Evolutionary conservation across 2,888 invertebrate species (phyloP).

Genomic region (Spisula solida): DNA sequence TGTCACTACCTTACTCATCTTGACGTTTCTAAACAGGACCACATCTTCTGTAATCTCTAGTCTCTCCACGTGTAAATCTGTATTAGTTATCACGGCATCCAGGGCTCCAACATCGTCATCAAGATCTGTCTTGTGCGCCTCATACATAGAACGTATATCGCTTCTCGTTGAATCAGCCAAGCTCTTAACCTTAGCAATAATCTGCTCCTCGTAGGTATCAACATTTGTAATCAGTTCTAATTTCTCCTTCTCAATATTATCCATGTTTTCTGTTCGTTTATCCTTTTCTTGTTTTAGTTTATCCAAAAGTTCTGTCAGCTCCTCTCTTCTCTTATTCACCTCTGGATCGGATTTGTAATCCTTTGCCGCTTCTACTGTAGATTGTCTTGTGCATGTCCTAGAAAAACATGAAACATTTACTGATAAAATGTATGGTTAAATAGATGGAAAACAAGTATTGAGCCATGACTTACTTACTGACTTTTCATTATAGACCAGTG

Average conservation of each 20-base stretch:
- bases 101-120: conserved; percentile 17
- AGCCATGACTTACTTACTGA: no score
- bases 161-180: conserved; percentile 11
- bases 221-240: conserved; percentile 20
- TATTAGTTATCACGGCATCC: conserved; percentile 21
- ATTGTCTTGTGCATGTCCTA: conserved; percentile 20
- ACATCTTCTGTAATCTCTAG: conserved; percentile 12
- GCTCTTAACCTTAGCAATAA: conserved; percentile 27
- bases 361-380: not conserved
- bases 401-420: not conserved
- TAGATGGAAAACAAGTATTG: no score
- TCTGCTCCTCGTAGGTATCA: conserved; percentile 24
- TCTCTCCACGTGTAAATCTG: not conserved
- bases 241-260: conserved; percentile 15
- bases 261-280: conserved; percentile 16
- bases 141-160: conserved; percentile 25
- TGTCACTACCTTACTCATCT: conserved; percentile 9
- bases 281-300: conserved; percentile 28
- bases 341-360: conserved; percentile 24
- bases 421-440: no score
- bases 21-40: conserved; percentile 24
- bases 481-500: no score
- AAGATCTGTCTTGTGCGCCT: conserved; percentile 26
- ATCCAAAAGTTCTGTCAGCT: conserved; percentile 10
- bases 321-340: not conserved